A percentile compares a stretch with the other conserved stretches of the same genome.
phyloP scores from a whole-genome alignment of 2,888 invertebrate genomes.

The Carabus problematicus region DNA sequence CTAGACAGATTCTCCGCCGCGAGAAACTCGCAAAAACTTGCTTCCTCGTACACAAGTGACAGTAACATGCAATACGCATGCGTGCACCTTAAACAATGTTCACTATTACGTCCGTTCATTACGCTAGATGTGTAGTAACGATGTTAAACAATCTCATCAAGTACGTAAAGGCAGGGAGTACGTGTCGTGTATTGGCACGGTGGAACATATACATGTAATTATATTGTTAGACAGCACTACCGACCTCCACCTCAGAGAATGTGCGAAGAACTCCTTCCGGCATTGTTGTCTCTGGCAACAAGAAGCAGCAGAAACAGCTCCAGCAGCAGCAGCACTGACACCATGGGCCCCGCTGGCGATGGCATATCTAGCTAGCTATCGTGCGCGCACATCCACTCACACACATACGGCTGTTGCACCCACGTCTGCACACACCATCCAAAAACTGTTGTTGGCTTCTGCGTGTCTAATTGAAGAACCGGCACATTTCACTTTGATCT shows the following conservation, averaged over 20 bases:
- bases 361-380: no score
- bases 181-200: background rate
- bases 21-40: no score
- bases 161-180: conserved; percentile 1
- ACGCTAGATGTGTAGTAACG: conserved; percentile 1
- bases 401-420: no score
- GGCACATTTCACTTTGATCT: conserved; percentile 52
- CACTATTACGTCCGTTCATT: no score
- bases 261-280: conserved; percentile 56
- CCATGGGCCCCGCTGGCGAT: background rate
- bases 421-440: no score
- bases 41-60: no score
- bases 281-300: conserved; percentile 52
- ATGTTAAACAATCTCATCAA: conserved; percentile 31
- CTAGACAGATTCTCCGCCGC: no score
- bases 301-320: conserved; percentile 52
- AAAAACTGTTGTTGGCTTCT: background rate
- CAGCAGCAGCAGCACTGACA: conserved; percentile 8
- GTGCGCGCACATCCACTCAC: no score
- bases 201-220: conserved; percentile 24
- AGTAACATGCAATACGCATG: conserved; percentile 6
- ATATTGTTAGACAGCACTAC: conserved; percentile 29
- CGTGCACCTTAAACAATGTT: conserved; percentile 2
- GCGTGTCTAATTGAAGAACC: conserved; percentile 39
- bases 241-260: conserved; percentile 55